phyloP scores from a whole-genome alignment of 2,797 vertebrate genomes.

The Todus mexicanus region DNA sequence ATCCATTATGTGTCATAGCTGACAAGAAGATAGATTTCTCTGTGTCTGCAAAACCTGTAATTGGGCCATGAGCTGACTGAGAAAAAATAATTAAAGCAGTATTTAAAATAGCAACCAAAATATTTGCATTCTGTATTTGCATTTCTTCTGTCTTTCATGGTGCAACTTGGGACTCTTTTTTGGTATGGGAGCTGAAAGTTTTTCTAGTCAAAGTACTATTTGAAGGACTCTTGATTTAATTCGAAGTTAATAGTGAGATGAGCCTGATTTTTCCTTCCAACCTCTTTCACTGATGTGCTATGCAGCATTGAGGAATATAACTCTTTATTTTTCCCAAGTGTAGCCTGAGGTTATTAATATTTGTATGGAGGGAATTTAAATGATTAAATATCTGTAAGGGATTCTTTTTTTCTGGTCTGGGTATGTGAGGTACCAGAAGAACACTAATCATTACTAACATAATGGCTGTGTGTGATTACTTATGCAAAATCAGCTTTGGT shows the following conservation, averaged over 20 bases:
- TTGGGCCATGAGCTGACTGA: background rate
- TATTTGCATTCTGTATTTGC: background rate
- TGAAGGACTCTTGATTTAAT: background rate
- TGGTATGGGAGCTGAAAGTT: background rate
- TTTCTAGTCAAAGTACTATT: background rate
- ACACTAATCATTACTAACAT: constrained; percentile 26
- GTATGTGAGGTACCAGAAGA: background rate
- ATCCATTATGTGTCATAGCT: background rate
- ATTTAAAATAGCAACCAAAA: background rate
- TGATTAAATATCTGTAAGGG: background rate
- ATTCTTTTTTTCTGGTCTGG: background rate
- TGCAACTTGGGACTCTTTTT: background rate
- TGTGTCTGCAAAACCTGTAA: background rate
- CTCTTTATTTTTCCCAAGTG: background rate
- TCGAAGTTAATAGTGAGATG: background rate
- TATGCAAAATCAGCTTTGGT: background rate
- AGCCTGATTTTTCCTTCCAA: background rate
- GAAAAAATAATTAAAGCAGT: background rate
- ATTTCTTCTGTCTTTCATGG: background rate
- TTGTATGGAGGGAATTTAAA: background rate
- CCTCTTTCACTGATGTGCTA: background rate
- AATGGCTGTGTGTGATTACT: background rate
- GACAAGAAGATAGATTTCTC: constrained; percentile 13
- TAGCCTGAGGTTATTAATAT: background rate
- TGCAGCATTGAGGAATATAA: background rate